Evolutionary conservation across 2,888 invertebrate genomes (phyloP), one percentile per base, ranked within the genome.

Genomic region (Bhutanitis thaidina): DNA sequence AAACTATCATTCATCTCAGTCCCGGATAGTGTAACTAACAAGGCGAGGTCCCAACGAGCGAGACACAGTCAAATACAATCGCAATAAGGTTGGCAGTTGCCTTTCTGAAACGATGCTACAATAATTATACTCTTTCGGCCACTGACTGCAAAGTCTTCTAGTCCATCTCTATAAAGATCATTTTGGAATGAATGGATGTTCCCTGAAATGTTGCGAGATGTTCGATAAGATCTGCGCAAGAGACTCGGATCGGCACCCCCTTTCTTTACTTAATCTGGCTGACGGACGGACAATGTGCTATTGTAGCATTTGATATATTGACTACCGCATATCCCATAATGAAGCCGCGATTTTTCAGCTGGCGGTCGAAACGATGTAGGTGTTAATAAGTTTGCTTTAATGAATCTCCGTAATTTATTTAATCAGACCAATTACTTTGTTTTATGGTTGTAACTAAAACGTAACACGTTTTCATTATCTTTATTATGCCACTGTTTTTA

Each of bases 261-360:
- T 83, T 87, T 83, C 80, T 82, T 77, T 82, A 86, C 85, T 85
- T 83, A 87, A 87, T 86, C 87, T 83, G 78, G 59, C 70, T 80
- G 83, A 85, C 76, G 79, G 87, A 86, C 85, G 74, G 84, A 88
- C 88, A 87, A 88, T 87, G 86, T 86, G 80, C 83, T 78, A 86
- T 88, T 89, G 88, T 89, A 80, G 10, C 30, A 30, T 71, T 78
- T 81, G 87, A 86, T 87, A 86, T 86, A 85, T 84, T 79, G 77
- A 71, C 56, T 65, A 60, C 59, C 65, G 64, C 60, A 71, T 69
- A 72, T 77, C 76, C n/a, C 74, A 71, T 78, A 80, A 80, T 77
- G 76, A 69, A 54, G 59, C 63, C 62, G 59, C 67, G 64, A 65
- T 72, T 70, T 72, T 71, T 65, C 59, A 9, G 9, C 30, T 60